Evolutionary conservation across 2,888 invertebrate genomes (phyloP).

Genomic region (Drepana falcataria): DNA sequence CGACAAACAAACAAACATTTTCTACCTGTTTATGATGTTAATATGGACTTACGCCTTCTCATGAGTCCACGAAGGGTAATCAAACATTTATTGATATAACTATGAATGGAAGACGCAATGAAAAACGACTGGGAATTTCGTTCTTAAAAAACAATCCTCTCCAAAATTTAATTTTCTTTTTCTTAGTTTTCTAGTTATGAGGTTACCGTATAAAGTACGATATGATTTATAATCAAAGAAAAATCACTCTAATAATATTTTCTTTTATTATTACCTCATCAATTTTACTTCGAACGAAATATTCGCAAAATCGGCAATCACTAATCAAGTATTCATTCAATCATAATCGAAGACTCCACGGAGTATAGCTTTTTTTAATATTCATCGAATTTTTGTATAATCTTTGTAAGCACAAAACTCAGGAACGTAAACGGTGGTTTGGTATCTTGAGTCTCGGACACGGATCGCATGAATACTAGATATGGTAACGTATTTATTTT

Average conservation of each 20-base stretch:
- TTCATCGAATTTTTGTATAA: constrained; percentile 24
- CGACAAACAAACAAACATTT: too few species aligned
- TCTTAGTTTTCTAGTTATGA: too few species aligned
- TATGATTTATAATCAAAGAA: not conserved
- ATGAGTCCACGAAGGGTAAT: too few species aligned
- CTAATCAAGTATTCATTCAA: constrained; percentile 38
- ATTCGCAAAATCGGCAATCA: constrained; percentile 27
- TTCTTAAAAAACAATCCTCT: too few species aligned
- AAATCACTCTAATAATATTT: too few species aligned
- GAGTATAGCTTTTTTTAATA: constrained; percentile 19
- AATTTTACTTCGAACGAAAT: constrained; percentile 18
- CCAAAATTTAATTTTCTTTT: too few species aligned
- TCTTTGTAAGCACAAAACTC: constrained; percentile 16
- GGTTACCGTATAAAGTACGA: not conserved
- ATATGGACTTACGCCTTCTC: too few species aligned
- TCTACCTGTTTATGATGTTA: too few species aligned
- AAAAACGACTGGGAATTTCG: too few species aligned
- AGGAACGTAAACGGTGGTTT: constrained; percentile 11
- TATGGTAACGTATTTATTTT: not conserved
- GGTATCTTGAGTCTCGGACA: not conserved
- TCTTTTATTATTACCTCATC: too few species aligned
- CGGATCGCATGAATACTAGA: not conserved
- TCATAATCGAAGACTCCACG: constrained; percentile 16
- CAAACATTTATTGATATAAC: too few species aligned
- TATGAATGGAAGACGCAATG: too few species aligned